Conservation (phyloP, 2,888 invertebrate genomes). For the Subacronicta megacephala region DNA sequence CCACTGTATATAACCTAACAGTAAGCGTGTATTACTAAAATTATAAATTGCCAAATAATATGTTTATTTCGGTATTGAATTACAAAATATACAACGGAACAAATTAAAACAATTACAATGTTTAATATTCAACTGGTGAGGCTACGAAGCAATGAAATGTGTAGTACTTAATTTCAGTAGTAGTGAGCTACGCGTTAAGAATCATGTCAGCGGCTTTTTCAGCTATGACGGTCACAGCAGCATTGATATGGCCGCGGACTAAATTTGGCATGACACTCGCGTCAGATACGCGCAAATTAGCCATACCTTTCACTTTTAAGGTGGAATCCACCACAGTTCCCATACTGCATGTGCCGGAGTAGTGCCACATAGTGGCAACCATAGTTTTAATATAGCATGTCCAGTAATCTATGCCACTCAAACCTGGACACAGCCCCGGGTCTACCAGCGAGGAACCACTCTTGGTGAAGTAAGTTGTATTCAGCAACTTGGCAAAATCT, state of each 20-base stretch:
- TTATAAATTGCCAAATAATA: no score
- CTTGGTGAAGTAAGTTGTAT: slow-evolving; percentile 57
- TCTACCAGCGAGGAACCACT: slow-evolving; percentile 51
- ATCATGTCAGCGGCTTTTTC: slow-evolving; percentile 48
- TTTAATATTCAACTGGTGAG: no score
- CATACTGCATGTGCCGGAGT: slow-evolving; percentile 48
- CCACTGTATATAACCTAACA: no score
- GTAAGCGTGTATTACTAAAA: no score
- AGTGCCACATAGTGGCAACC: slow-evolving; percentile 55
- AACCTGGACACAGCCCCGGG: slow-evolving; percentile 5
- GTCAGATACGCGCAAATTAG: slow-evolving; percentile 40
- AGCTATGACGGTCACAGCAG: slow-evolving; percentile 38
- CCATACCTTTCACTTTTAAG: slow-evolving; percentile 32
- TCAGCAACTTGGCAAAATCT: slow-evolving; percentile 56
- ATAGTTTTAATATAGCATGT: slow-evolving; percentile 45
- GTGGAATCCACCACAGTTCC: slow-evolving; percentile 47
- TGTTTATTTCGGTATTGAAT: no score
- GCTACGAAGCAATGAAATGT: no score
- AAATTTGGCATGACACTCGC: slow-evolving; percentile 42
- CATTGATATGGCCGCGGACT: slow-evolving; percentile 41
- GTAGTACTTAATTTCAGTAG: no score
- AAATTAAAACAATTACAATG: no score
- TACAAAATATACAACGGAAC: no score
- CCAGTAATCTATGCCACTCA: slow-evolving; percentile 35
- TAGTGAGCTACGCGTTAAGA: no score